A percentile compares a stretch with the other conserved stretches of the same genome.
Evolutionary conservation across 2,888 invertebrate species (phyloP).

Genomic region (Volucella inanis): DNA sequence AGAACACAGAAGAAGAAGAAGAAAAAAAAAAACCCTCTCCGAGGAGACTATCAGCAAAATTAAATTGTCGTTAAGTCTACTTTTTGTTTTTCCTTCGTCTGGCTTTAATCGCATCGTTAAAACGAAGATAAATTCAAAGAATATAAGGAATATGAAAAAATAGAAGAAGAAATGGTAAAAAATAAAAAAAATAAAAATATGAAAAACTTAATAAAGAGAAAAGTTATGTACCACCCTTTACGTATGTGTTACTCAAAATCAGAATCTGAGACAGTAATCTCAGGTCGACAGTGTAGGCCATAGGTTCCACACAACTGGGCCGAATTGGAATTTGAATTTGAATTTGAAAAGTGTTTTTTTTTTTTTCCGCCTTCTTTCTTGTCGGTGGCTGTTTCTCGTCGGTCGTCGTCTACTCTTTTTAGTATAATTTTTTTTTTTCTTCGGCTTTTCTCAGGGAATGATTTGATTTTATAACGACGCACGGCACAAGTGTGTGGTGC

Average conservation of each 20-base stretch:
- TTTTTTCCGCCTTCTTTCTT: slow-evolving; percentile 23
- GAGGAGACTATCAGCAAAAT: slow-evolving; percentile 50
- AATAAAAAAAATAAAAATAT: neutral
- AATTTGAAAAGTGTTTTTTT: slow-evolving; percentile 50
- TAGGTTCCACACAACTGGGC: slow-evolving; percentile 47
- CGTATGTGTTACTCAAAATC: neutral
- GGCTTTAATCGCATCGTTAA: slow-evolving; percentile 21
- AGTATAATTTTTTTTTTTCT: slow-evolving; percentile 29
- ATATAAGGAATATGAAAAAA: too few relatives aligned
- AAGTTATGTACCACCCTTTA: slow-evolving; percentile 66
- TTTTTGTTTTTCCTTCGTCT: neutral
- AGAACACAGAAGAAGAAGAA: too few relatives aligned
- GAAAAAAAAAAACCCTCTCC: neutral
- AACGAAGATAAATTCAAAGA: slow-evolving; percentile 47
- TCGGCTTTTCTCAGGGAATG: slow-evolving; percentile 30
- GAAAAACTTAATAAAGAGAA: slow-evolving; percentile 62
- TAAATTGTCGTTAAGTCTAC: slow-evolving; percentile 60
- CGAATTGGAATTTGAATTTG: slow-evolving; percentile 66
- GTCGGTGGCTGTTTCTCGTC: too few relatives aligned
- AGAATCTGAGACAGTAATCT: slow-evolving; percentile 3
- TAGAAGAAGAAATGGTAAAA: too few relatives aligned
- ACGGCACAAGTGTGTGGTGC: slow-evolving; percentile 58
- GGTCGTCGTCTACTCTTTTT: too few relatives aligned
- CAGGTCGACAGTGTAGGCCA: slow-evolving; percentile 66
- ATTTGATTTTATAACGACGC: slow-evolving; percentile 65